A percentile compares a stretch with the other conserved stretches of the same genome.
Evolutionary conservation across 1,140 invertebrate species (phyloP).

Genomic region (Holotrichia oblita): DNA sequence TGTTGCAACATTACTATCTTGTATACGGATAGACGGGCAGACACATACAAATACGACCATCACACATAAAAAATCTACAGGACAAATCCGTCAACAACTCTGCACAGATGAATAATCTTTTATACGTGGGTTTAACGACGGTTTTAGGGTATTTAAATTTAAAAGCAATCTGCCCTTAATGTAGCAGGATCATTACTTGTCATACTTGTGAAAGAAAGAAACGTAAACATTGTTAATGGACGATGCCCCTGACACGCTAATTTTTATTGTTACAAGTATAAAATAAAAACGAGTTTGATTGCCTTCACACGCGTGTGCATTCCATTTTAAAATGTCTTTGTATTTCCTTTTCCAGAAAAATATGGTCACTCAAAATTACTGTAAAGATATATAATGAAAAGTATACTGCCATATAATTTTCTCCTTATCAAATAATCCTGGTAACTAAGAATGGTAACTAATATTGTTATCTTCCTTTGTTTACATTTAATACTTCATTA

Average conservation of each 20-base stretch:
- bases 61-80: conserved; percentile 27
- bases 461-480: too few species aligned
- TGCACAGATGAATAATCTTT: conserved; percentile 27
- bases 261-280: conserved; percentile 17
- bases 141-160: conserved; percentile 34
- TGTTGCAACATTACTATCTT: not conserved
- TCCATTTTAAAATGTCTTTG: conserved; percentile 10
- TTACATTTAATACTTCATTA: too few species aligned
- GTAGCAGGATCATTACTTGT: conserved; percentile 28
- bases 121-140: conserved; percentile 33
- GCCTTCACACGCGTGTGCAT: not conserved
- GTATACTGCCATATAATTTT: too few species aligned
- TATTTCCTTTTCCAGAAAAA: not conserved
- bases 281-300: conserved; percentile 27
- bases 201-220: conserved; percentile 29
- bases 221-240: conserved; percentile 32
- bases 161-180: conserved; percentile 36
- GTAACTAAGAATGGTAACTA: too few species aligned
- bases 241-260: conserved; percentile 29
- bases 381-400: too few species aligned
- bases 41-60: conserved; percentile 12
- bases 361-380: too few species aligned
- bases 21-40: not conserved
- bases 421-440: too few species aligned
- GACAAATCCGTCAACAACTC: conserved; percentile 24